Evolutionary conservation across 2,113 vertebrate genomes (phyloP), one percentile per base, ranked within the genome.

Genomic region (Spilogale gracilis): DNA sequence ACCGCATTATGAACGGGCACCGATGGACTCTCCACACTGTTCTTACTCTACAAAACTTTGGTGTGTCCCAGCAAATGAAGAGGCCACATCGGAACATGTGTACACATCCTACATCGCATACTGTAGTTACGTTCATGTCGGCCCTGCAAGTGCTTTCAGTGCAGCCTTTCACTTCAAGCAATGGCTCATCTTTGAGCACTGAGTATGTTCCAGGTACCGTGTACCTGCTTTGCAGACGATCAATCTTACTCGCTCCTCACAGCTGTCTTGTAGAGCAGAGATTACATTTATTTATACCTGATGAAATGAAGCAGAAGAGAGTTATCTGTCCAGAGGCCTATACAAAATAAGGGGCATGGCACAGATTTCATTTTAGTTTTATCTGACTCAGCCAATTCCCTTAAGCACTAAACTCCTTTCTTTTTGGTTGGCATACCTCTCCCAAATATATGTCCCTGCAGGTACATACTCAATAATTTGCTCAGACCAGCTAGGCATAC

Each of bases 231-330:
- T 91, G 32, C 14, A 45, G 43, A 14, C 54, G 25, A 60, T 38
- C 43, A 58, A 65, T 79, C 21, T 81, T 71, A 87, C 9, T 76
- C 76, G 54, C 32, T 83, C n/a, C 79, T 76, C 43, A 56, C 1
- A 56, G 27, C 13, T 94, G 7, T 30, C 48, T 83, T 58, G 23
- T 2, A 4, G 43, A 83, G 30, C 25, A 69, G 23, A 23, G 25
- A 65, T n/a, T 80, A 30, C 74, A 65, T 56, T 61, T 61, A 80
- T n/a, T 80, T 76, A 56, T 43, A 67, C 9, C 20, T n/a, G 61
- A 88, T 48, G 80, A 91, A 93, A 61, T 43, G 88, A 60, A 25
- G 84, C 52, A 76, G 74, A 95, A 14, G 27, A 85, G 10, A 94
- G 17, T 45, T 12, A 61, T 82, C 18, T 11, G 1, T n/a, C 61